Conservation (phyloP, 1,140 invertebrate species). For the Orius laevigatus region DNA sequence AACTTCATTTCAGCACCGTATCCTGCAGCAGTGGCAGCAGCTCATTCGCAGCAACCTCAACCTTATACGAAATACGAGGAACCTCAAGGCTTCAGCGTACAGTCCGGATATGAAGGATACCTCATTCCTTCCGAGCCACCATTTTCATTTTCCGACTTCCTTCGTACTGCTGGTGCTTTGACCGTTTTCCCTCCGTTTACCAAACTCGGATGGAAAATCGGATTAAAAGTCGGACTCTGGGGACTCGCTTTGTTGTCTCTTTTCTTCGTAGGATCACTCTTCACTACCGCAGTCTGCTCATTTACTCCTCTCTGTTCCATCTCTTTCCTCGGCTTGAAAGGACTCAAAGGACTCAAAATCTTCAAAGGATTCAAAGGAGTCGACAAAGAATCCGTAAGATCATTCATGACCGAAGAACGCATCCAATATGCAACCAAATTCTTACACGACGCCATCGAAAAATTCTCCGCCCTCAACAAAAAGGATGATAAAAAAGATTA, state of each 20-base stretch:
- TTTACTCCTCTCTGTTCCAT: slow-evolving; percentile 47
- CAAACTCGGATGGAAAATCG: slow-evolving; percentile 22
- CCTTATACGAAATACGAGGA: neutral
- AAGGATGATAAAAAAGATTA: neutral
- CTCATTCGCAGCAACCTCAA: neutral
- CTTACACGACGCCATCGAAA: slow-evolving; percentile 43
- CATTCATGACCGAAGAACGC: slow-evolving; percentile 30
- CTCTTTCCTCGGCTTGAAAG: slow-evolving; percentile 32
- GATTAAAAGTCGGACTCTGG: slow-evolving; percentile 33
- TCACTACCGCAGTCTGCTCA: slow-evolving; percentile 41
- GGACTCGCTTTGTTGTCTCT: slow-evolving; percentile 33
- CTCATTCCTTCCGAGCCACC: slow-evolving; percentile 18
- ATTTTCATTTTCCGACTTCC: slow-evolving; percentile 16
- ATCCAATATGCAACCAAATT: slow-evolving; percentile 41
- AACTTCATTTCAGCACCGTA: neutral
- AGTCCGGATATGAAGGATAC: slow-evolving; percentile 27
- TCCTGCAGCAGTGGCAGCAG: neutral
- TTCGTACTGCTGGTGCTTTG: slow-evolving; percentile 16
- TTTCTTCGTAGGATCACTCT: slow-evolving; percentile 25
- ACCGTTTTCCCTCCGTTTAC: slow-evolving; percentile 22
- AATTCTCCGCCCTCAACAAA: slow-evolving; percentile 38
- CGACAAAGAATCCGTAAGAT: slow-evolving; percentile 25
- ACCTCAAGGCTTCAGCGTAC: slow-evolving; percentile 23
- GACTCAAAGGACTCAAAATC: slow-evolving; percentile 14
- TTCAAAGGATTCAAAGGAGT: slow-evolving; percentile 10